Percentiles rank a stretch among this genome's conserved stretches.
phyloP scores from a whole-genome alignment of 2,797 vertebrate genomes.

The Columba guinea region DNA sequence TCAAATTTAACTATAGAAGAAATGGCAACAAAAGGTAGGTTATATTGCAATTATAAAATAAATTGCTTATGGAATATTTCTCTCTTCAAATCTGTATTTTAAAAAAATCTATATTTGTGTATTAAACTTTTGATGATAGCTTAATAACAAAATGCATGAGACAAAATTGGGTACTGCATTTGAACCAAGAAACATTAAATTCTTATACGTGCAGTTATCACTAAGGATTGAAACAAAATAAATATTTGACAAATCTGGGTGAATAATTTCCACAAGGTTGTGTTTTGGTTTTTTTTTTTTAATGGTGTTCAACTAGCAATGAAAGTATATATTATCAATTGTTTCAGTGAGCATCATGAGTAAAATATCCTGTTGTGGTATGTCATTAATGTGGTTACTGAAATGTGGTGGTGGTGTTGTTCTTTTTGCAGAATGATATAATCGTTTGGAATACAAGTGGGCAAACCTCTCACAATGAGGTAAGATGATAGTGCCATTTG shows the following conservation, averaged over 20 bases:
- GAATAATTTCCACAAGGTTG: neutral
- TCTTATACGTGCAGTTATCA: neutral
- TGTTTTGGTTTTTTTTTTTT: neutral
- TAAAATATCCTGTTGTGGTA: neutral
- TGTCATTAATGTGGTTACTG: neutral
- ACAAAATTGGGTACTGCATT: neutral
- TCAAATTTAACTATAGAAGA: neutral
- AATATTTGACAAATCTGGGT: neutral
- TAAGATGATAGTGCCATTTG: slow-evolving; percentile 12
- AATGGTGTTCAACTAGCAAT: neutral
- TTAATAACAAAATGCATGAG: neutral
- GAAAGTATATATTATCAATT: neutral
- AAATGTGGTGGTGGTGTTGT: neutral
- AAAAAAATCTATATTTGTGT: neutral
- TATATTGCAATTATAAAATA: neutral
- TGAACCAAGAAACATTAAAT: neutral
- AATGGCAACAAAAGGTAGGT: neutral
- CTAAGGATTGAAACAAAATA: neutral
- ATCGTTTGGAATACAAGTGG: slow-evolving; percentile 69
- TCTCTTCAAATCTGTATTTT: neutral
- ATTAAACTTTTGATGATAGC: neutral
- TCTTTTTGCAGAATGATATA: slow-evolving; percentile 59
- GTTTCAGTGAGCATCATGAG: neutral
- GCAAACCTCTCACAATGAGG: slow-evolving; percentile 72
- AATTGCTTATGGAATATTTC: neutral